phyloP scores from a whole-genome alignment of 2,888 invertebrate genomes.

The Megalurothrips usitatus region DNA sequence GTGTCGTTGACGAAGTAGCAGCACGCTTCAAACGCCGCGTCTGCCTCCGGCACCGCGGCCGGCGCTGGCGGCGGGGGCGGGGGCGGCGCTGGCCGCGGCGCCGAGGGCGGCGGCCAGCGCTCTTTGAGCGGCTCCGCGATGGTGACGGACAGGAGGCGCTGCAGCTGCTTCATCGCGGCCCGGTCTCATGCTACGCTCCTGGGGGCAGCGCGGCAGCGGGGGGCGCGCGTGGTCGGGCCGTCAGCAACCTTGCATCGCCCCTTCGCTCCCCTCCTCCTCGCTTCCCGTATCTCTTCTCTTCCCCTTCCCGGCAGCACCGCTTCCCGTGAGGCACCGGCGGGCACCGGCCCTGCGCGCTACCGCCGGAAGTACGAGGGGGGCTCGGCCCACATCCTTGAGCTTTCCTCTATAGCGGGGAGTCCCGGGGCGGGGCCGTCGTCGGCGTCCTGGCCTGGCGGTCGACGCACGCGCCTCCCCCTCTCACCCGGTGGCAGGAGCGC shows the following conservation, averaged over 20 bases:
- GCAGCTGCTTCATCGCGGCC: constrained; percentile 33
- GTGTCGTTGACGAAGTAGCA: constrained; percentile 67
- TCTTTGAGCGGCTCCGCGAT: constrained; percentile 30
- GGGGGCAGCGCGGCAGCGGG: background rate
- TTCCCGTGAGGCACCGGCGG: too few species aligned
- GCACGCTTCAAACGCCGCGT: constrained; percentile 63
- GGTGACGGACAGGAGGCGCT: constrained; percentile 27
- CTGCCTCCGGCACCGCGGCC: constrained; percentile 46
- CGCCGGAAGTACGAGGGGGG: too few species aligned
- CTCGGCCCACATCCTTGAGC: too few species aligned
- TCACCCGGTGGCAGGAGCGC: background rate
- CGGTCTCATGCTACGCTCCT: background rate
- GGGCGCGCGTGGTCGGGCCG: background rate
- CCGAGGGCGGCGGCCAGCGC: constrained; percentile 39
- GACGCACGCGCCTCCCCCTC: too few species aligned
- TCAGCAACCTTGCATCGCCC: too few species aligned
- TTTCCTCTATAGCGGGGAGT: too few species aligned
- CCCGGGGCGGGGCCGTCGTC: too few species aligned
- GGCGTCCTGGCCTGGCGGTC: too few species aligned
- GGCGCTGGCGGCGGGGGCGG: constrained; percentile 31
- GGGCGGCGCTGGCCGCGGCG: constrained; percentile 36
- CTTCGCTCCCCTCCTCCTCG: too few species aligned
- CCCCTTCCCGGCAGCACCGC: too few species aligned
- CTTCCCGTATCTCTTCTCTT: too few species aligned
- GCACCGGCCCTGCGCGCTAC: too few species aligned